Percentiles rank a stretch among this genome's conserved stretches.
Conservation (phyloP, 2,113 vertebrate species). For the Chaetodon trifascialis region DNA sequence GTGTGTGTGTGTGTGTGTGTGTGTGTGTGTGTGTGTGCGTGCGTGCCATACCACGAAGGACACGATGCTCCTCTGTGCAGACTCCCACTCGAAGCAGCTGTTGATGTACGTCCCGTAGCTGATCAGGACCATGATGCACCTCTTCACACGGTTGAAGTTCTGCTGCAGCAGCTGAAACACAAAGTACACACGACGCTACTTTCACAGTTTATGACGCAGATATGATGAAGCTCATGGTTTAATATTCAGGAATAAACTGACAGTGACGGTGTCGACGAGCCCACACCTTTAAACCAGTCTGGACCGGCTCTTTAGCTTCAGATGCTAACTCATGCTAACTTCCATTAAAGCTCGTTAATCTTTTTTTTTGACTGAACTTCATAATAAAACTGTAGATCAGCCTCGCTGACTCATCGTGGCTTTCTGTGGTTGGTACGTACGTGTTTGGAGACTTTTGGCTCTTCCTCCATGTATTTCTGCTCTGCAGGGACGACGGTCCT, state of each 20-base stretch:
- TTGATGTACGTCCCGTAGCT: slow-evolving; percentile 89
- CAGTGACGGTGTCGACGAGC: no score
- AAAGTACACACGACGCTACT: not conserved
- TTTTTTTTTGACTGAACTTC: no score
- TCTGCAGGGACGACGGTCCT: slow-evolving; percentile 92
- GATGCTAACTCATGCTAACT: no score
- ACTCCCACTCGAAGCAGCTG: slow-evolving; percentile 98
- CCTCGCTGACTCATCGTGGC: no score
- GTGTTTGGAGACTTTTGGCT: slow-evolving; percentile 96
- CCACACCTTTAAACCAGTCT: no score
- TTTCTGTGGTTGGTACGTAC: slow-evolving; percentile 70
- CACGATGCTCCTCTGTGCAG: slow-evolving; percentile 90
- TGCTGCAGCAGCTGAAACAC: slow-evolving; percentile 88
- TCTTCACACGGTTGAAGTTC: slow-evolving; percentile 92
- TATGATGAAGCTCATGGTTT: no score
- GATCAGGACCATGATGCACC: slow-evolving; percentile 91
- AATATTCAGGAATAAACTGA: no score
- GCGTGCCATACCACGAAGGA: slow-evolving; percentile 91
- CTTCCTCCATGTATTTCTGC: slow-evolving; percentile 96
- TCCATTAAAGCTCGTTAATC: no score
- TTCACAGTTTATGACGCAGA: not conserved
- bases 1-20: no score
- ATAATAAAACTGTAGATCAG: no score
- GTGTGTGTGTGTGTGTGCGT: slow-evolving; percentile 19
- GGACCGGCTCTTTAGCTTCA: no score